Percentiles rank a stretch among this genome's conserved stretches.
phyloP scores from a whole-genome alignment of 1,140 invertebrate species.

The Scaptomyza graminum region DNA sequence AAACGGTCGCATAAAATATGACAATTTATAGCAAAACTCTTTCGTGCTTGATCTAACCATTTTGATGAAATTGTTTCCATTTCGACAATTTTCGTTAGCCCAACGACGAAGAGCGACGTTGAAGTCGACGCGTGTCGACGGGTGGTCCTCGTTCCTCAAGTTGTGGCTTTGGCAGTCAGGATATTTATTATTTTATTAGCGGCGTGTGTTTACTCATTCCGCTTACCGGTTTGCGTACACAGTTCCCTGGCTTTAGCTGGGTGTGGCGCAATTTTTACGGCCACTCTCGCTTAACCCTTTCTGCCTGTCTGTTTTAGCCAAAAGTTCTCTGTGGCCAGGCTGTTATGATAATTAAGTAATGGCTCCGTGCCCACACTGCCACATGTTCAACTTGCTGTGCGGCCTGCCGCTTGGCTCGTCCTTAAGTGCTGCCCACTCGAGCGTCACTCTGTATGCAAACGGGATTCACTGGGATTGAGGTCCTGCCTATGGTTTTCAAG shows the following conservation, averaged over 20 bases:
- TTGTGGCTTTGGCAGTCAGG: conserved; percentile 47
- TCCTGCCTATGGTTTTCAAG: background rate
- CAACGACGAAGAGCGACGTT: background rate
- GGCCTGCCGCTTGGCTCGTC: conserved; percentile 26
- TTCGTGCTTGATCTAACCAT: conserved; percentile 54
- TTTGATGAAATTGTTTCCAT: conserved; percentile 78
- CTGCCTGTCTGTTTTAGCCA: conserved; percentile 49
- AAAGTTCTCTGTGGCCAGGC: conserved; percentile 28
- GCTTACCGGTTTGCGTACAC: background rate
- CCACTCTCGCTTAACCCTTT: conserved; percentile 13
- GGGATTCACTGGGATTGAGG: conserved; percentile 31
- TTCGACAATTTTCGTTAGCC: conserved; percentile 58
- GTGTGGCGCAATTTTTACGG: conserved; percentile 67
- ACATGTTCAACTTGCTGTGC: conserved; percentile 16
- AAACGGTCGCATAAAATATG: conserved; percentile 70
- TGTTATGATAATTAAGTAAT: conserved; percentile 81
- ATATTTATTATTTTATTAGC: conserved; percentile 83
- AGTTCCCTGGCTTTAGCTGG: conserved; percentile 29
- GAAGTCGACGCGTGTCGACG: conserved; percentile 34
- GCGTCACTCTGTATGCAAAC: conserved; percentile 62
- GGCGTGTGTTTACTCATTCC: conserved; percentile 56
- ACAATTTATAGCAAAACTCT: conserved; percentile 68
- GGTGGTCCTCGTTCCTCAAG: conserved; percentile 9
- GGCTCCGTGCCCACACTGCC: conserved; percentile 42
- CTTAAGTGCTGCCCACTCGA: conserved; percentile 75